Conservation (phyloP, 1,140 invertebrate species). For the Magallana ariakensis region DNA sequence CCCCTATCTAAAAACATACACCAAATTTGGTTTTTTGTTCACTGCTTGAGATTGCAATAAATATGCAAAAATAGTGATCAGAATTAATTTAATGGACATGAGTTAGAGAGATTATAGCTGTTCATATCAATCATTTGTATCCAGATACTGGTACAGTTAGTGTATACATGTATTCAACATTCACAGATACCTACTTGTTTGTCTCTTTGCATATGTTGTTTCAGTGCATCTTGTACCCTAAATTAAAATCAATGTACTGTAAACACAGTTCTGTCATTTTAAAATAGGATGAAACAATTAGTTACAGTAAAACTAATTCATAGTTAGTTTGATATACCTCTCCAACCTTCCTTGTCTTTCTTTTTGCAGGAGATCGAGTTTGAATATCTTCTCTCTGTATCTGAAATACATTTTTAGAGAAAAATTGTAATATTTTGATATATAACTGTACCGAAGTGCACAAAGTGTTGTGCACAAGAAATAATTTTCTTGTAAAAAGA, state of each 20-base stretch:
- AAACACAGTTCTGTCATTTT: not conserved
- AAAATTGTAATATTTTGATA: too few relatives aligned
- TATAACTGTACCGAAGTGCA: too few relatives aligned
- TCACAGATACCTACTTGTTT: constrained; percentile 38
- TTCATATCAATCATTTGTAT: too few relatives aligned
- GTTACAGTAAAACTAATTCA: too few relatives aligned
- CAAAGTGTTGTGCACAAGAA: too few relatives aligned
- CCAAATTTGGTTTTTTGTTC: too few relatives aligned
- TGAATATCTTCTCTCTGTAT: constrained; percentile 40
- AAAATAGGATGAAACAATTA: not conserved
- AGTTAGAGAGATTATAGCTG: too few relatives aligned
- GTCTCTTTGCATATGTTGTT: not conserved
- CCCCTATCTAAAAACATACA: constrained; percentile 36
- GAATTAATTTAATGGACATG: too few relatives aligned
- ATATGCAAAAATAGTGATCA: too few relatives aligned
- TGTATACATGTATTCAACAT: too few relatives aligned
- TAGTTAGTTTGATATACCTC: not conserved
- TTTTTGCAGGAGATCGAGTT: constrained; percentile 38
- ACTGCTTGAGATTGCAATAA: too few relatives aligned
- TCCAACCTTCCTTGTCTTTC: constrained; percentile 30
- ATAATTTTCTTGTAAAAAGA: too few relatives aligned
- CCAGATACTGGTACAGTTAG: not conserved
- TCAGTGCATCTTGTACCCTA: constrained; percentile 36
- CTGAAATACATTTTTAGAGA: not conserved
- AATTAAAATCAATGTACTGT: not conserved